These are phyloP conservation scores for Schlechtendalia chinensis DNA, from an alignment of 1,140 invertebrate genomes.

Conservation along the genomic window DNA sequence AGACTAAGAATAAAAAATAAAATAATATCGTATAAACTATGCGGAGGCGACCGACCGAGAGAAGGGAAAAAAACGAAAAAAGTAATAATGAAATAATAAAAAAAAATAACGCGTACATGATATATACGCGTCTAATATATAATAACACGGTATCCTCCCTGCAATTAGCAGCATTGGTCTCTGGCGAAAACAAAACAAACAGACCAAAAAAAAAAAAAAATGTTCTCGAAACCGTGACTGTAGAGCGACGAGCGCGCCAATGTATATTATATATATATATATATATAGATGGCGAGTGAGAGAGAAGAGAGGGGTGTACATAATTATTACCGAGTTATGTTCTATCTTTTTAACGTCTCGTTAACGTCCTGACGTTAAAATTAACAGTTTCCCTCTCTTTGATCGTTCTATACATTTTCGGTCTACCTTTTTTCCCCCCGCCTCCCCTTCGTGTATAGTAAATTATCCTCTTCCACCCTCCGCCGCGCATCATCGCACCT, in stretches of 20 bases:
- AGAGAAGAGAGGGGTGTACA: constrained; percentile 5
- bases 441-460: no score
- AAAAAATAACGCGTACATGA: constrained; percentile 1
- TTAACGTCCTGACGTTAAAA: constrained; percentile 47
- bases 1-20: neutral
- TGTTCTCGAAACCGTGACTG: constrained; percentile 47
- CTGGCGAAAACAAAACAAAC: constrained; percentile 49
- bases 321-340: constrained; percentile 46
- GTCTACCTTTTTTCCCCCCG: constrained; percentile 8
- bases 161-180: constrained; percentile 43
- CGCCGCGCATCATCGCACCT: neutral
- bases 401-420: neutral
- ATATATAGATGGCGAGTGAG: neutral
- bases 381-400: constrained; percentile 45
- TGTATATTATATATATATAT: constrained; percentile 15
- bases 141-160: constrained; percentile 48
- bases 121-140: constrained; percentile 26
- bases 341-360: constrained; percentile 46
- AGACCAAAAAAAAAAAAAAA: constrained; percentile 34
- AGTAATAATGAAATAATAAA: neutral
- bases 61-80: constrained; percentile 19
- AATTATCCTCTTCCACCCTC: constrained; percentile 11
- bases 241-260: neutral
- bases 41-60: neutral
- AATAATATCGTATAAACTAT: neutral